Base-by-base conservation (phyloP, 2,113 vertebrate species). In the Rattus rattus region DNA sequence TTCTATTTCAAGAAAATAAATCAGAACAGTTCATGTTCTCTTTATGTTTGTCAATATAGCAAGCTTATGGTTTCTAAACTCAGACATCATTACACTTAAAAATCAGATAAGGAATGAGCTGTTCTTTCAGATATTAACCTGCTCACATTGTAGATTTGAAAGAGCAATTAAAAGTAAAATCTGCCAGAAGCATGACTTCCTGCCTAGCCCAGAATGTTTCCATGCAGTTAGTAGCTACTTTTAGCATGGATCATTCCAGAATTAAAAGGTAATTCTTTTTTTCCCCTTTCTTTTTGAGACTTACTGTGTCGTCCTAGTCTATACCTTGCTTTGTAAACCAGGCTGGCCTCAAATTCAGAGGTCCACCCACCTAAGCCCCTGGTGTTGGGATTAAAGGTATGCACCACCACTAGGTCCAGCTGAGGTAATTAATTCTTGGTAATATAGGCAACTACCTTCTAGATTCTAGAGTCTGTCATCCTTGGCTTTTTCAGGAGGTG, bases 1-100 rank as follows among this genome's bases (percentile, higher is more conserved):
- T 1, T 75, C 17, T 26, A 86, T 28, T 93, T 87, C 49, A 92
- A 96, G 84, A 95, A 97, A 97, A 90, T 67, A 61, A 97, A 73
- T 12, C 12, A 61, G 47, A 96, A 77, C 5, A 88, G 9, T 47
- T 33, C 22, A 83, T 17, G 11, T 63, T 65, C 73, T 67, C 87
- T 92, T 77, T 73, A 94, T 52, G 47, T 1, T 69, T 47, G 70
- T 47, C 30, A 65, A 52, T 20, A 76, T 3, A 90, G 61, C 63
- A 88, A 76, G 17, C 80, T 30, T 36, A 65, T 39, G 24, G 1
- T 36, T 67, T 95, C 59, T 91, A 59, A 96, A 95, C 16, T 20
- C 80, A n/a, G 49, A 90, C 33, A 86, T 39, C 65, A 85, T 11
- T 22, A 91, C 75, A 94, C 8, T 76, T 86, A 88, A 95, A 43